phyloP scores from a whole-genome alignment of 2,113 vertebrate species.

The Mungos mungo region DNA sequence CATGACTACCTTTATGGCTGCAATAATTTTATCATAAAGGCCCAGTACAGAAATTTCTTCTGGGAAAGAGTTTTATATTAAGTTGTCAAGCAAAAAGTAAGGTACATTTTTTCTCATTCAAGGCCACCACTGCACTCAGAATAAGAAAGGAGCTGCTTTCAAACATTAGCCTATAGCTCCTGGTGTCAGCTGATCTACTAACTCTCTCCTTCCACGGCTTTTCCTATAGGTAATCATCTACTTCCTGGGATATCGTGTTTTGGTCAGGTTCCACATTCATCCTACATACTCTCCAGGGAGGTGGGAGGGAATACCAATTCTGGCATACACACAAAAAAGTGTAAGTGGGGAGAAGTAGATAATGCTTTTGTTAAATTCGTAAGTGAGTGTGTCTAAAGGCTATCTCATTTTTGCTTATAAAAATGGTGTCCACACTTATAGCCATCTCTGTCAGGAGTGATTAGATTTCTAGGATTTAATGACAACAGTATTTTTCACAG shows the following conservation, averaged over 20 bases:
- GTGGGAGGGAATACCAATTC: background rate
- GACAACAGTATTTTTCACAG: background rate
- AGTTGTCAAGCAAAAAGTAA: slow-evolving; percentile 15
- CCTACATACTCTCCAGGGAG: background rate
- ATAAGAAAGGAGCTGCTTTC: background rate
- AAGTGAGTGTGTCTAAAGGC: background rate
- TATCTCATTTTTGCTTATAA: background rate
- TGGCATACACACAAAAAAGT: background rate
- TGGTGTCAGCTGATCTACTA: slow-evolving; percentile 45
- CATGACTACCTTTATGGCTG: background rate
- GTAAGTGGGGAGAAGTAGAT: no score
- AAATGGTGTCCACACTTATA: background rate
- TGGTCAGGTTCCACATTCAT: background rate
- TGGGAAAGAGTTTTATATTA: slow-evolving; percentile 44
- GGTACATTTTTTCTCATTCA: background rate
- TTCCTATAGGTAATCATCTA: background rate
- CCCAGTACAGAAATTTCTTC: slow-evolving; percentile 13
- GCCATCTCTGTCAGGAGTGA: background rate
- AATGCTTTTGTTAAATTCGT: background rate
- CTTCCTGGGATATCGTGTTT: slow-evolving; percentile 13
- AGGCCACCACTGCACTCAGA: background rate
- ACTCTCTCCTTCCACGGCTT: slow-evolving; percentile 29
- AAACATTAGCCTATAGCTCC: slow-evolving; percentile 7
- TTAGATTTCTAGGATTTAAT: background rate
- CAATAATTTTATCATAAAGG: slow-evolving; percentile 33